Percentiles rank a stretch among this genome's conserved stretches.
These are phyloP conservation scores for Lagorchestes hirsutus DNA, from an alignment of 2,797 vertebrate genomes.

Conservation along the genomic window DNA sequence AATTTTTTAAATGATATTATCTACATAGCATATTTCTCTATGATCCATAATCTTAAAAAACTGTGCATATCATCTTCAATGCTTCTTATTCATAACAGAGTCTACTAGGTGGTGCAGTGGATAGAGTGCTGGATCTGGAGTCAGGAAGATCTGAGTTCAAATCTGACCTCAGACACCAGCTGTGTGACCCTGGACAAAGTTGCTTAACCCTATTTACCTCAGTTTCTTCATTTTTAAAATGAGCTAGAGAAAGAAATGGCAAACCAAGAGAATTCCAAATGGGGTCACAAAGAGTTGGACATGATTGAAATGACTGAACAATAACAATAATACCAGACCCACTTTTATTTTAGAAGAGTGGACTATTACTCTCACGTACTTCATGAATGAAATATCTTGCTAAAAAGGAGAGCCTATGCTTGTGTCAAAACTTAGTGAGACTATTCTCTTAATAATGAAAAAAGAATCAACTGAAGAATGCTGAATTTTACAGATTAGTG, in stretches of 20 bases:
- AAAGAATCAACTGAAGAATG: conserved; percentile 46
- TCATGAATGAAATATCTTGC: conserved; percentile 32
- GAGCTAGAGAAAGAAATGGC: not conserved
- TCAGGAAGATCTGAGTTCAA: not conserved
- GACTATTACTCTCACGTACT: conserved; percentile 47
- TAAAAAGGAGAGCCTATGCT: not conserved
- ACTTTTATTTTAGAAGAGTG: conserved; percentile 53
- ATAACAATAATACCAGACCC: conserved; percentile 19
- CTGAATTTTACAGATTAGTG: conserved; percentile 52
- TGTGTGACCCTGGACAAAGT: not conserved
- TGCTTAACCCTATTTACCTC: not conserved
- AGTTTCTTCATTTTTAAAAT: not conserved
- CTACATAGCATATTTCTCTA: conserved; percentile 43
- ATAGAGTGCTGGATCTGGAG: not conserved
- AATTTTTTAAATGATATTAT: conserved; percentile 28
- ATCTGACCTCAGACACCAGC: not conserved
- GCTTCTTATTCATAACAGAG: conserved; percentile 1
- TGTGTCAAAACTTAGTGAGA: conserved; percentile 35
- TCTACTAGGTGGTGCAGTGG: not conserved
- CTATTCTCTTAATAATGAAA: conserved; percentile 52
- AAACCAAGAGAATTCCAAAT: not conserved
- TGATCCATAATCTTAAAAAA: conserved; percentile 67
- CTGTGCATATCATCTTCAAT: conserved; percentile 37
- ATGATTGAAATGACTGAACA: not conserved
- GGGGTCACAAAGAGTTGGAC: not conserved